Conservation (phyloP, 2,797 vertebrate genomes). For the Erpetoichthys calabaricus region DNA sequence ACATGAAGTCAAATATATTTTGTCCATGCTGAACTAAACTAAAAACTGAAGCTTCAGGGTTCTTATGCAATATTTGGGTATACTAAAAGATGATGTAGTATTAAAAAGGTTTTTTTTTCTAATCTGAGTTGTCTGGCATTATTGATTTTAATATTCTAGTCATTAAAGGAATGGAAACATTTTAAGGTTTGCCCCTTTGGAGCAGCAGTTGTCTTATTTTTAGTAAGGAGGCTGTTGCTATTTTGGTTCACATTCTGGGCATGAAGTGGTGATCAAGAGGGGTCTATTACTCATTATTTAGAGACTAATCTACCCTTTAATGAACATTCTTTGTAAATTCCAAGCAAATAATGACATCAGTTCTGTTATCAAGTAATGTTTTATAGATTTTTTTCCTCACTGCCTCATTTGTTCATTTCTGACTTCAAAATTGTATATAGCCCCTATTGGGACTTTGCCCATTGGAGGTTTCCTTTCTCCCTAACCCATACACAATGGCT, state of each 20-base stretch:
- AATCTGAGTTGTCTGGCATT: constrained; percentile 1
- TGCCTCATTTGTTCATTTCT: no score
- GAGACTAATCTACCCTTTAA: no score
- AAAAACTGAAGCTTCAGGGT: background rate
- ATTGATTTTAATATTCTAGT: constrained; percentile 10
- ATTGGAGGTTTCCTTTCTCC: no score
- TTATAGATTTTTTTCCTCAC: no score
- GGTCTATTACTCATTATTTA: constrained; percentile 6
- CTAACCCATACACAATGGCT: no score
- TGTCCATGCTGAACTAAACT: constrained; percentile 2
- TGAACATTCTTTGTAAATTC: no score
- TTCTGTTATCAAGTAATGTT: no score
- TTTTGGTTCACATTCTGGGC: constrained; percentile 4
- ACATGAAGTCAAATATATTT: constrained; percentile 31
- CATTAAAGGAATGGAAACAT: constrained; percentile 4
- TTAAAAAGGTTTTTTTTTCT: no score
- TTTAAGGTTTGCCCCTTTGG: background rate
- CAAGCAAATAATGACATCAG: no score
- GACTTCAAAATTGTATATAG: no score
- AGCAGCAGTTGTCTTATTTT: background rate
- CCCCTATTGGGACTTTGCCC: no score
- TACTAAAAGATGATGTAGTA: no score
- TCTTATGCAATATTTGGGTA: background rate
- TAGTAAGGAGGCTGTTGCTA: constrained; percentile 1
- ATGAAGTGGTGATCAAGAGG: constrained; percentile 2